Evolutionary conservation across 2,888 invertebrate genomes (phyloP), one percentile per base, ranked within the genome.

Genomic region (Rapana venosa): DNA sequence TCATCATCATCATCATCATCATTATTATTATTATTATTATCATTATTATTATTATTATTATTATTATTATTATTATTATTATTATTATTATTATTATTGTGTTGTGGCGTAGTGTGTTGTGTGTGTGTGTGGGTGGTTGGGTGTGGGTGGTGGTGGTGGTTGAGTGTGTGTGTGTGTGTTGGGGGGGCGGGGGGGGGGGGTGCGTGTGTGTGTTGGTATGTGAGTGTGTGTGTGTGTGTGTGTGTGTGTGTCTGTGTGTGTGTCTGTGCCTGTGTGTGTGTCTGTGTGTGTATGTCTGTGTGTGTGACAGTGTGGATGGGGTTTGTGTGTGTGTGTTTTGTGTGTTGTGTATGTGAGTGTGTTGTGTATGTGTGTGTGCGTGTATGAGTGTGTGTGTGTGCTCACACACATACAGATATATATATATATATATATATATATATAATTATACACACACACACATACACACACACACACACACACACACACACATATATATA

Each of bases 161-260:
- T 66, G 66, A 15, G 66, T 66, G 61, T 61, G 61, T 22, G 61
- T 22, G 61, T 22, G 22, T 22, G 61, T 22, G 61, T 22, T 66
- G 66, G 13, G 66, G 13, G 66, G 13, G 66, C 17, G 26, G 5
- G 66, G 26, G 13, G 66, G 13, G 66, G 13, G 66, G 13, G 66
- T 66, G 66, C 26, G 66, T 66, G 66, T 66, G 66, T 66, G 66
- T 66, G 66, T 66, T 15, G 13, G 66, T 66, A 20, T 66, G 66
- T 66, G 66, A 17, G 66, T 66, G 66, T 61, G 47, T 47, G 47
- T 47, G 47, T 47, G 47, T 70, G 2, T n/a, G 30, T 70, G 70
- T 70, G 70, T 70, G 70, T 70, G 70, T 70, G 70, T 70, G 70
- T 70, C 5, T 70, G 70, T 70, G 70, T 70, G 70, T 70, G 70